Percentiles rank a stretch among this genome's conserved stretches.
Evolutionary conservation across 1,140 invertebrate genomes (phyloP).

Genomic region (Macrostomum lignano): DNA sequence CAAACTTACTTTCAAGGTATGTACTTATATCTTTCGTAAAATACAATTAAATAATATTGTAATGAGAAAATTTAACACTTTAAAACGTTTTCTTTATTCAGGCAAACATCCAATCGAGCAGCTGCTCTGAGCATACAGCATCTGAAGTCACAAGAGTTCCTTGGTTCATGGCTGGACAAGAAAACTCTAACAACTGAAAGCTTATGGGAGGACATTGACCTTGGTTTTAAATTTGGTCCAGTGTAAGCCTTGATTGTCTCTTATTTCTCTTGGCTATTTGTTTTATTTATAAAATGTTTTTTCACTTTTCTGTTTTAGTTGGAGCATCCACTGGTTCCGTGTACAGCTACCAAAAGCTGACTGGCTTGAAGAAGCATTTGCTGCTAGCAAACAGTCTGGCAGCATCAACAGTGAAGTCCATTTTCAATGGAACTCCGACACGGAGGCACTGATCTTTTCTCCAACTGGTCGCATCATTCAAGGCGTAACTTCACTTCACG

Average conservation of each 20-base stretch:
- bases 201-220: background rate
- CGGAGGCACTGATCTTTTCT: slow-evolving; percentile 17
- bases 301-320: slow-evolving; percentile 9
- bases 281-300: background rate
- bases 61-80: background rate
- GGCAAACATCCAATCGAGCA: background rate
- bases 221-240: slow-evolving; percentile 5
- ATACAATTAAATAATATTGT: slow-evolving; percentile 7
- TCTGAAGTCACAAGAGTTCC: background rate
- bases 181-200: background rate
- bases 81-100: background rate
- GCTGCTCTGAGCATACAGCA: background rate
- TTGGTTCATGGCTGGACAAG: too few species aligned
- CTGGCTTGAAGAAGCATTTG: slow-evolving; percentile 10
- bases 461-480: slow-evolving; percentile 5
- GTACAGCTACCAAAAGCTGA: slow-evolving; percentile 14
- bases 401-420: slow-evolving; percentile 11
- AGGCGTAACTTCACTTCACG: slow-evolving; percentile 15
- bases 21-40: slow-evolving; percentile 4
- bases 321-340: slow-evolving; percentile 32
- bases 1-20: slow-evolving; percentile 23
- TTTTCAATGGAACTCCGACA: slow-evolving; percentile 18
- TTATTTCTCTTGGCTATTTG: too few species aligned
- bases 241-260: too few species aligned
- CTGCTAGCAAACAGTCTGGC: too few species aligned